phyloP scores from a whole-genome alignment of 2,113 vertebrate genomes.

The Ictalurus punctatus region DNA sequence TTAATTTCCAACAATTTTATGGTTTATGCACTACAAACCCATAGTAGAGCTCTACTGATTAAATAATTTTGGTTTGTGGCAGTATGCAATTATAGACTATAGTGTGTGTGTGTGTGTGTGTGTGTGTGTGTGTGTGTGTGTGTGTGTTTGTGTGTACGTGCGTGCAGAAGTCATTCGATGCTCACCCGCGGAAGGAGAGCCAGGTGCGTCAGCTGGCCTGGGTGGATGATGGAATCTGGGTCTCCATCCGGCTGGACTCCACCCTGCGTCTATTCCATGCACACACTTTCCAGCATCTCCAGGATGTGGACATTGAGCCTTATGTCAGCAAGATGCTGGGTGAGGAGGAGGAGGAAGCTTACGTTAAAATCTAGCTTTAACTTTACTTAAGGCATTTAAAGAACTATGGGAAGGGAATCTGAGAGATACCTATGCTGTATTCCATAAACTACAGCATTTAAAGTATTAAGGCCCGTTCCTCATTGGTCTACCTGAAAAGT shows the following conservation, averaged over 20 bases:
- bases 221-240: constrained; percentile 97
- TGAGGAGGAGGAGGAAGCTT: constrained; percentile 50
- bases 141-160: neutral
- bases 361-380: neutral
- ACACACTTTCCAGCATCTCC: constrained; percentile 95
- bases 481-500: neutral
- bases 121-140: neutral
- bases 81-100: neutral
- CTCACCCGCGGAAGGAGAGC: constrained; percentile 94
- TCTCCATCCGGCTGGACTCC: constrained; percentile 97
- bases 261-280: constrained; percentile 94
- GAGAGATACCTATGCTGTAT: neutral
- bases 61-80: neutral
- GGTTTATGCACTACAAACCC: neutral
- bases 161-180: constrained; percentile 90
- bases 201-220: constrained; percentile 97
- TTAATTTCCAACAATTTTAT: neutral
- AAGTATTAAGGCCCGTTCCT: neutral
- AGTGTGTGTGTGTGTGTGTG: neutral
- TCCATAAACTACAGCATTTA: neutral
- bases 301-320: constrained; percentile 97
- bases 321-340: constrained; percentile 99
- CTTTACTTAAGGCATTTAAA: neutral
- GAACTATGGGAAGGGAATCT: neutral
- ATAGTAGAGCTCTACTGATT: neutral